These are phyloP conservation scores for Epizoanthus illoricatus DNA, from an alignment of 92 coral and sea anemone genomes.

Conservation along the genomic window DNA sequence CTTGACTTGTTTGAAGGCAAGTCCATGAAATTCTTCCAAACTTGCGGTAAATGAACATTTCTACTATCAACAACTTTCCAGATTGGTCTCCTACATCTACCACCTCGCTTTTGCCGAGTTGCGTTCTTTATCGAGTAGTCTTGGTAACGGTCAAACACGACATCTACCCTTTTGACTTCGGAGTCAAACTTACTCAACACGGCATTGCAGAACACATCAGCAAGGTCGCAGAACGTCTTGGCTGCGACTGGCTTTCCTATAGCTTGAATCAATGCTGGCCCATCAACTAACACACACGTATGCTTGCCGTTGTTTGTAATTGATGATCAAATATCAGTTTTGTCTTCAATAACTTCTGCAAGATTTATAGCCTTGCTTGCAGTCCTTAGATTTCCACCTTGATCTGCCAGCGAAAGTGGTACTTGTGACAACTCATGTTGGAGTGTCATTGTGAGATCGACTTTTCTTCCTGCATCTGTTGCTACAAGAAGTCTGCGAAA, in stretches of 20 bases:
- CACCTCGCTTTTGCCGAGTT: background rate
- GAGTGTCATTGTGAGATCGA: too few relatives aligned
- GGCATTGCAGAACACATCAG: constrained; percentile 1
- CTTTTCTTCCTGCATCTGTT: too few relatives aligned
- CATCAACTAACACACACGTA: too few relatives aligned
- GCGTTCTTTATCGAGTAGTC: constrained; percentile 5
- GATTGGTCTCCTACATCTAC: background rate
- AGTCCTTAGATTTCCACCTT: too few relatives aligned
- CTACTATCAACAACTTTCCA: background rate
- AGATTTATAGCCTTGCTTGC: background rate
- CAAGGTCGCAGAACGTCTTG: background rate
- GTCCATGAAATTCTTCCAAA: constrained; percentile 2
- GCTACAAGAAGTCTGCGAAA: too few relatives aligned
- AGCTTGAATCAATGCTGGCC: too few relatives aligned
- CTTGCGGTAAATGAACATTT: background rate
- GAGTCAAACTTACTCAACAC: background rate
- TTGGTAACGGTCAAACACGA: background rate
- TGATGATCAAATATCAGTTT: background rate
- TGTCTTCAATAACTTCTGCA: background rate
- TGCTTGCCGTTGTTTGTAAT: too few relatives aligned
- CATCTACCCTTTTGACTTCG: background rate
- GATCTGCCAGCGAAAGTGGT: too few relatives aligned
- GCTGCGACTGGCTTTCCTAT: background rate
- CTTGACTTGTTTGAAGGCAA: constrained; percentile 1
- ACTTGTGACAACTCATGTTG: too few relatives aligned